Conservation (phyloP, 2,797 vertebrate genomes). For the Pangasius sanitwongsei region DNA sequence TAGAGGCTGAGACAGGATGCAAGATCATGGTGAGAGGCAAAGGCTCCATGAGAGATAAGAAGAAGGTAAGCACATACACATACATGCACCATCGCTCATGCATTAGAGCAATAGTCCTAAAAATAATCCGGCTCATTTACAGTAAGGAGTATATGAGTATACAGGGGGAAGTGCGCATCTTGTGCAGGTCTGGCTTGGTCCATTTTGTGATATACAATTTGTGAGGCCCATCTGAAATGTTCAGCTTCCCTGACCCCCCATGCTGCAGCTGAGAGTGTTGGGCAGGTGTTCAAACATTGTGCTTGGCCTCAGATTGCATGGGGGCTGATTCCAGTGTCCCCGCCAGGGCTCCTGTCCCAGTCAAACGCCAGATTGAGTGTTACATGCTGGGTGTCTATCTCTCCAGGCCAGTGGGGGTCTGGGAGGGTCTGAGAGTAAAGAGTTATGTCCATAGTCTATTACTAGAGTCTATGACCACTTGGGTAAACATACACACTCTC, state of each 20-base stretch:
- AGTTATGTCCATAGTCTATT: slow-evolving; percentile 50
- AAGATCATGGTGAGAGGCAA: slow-evolving; percentile 96
- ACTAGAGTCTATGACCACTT: slow-evolving; percentile 47
- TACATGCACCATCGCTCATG: neutral
- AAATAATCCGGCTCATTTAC: neutral
- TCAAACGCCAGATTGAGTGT: slow-evolving; percentile 31
- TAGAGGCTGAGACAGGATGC: slow-evolving; percentile 93
- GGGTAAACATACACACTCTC: slow-evolving; percentile 44
- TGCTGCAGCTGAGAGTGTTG: slow-evolving; percentile 35
- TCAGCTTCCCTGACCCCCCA: slow-evolving; percentile 18
- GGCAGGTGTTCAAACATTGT: slow-evolving; percentile 70
- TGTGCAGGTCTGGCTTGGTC: neutral
- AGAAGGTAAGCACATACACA: slow-evolving; percentile 81
- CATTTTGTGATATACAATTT: slow-evolving; percentile 2
- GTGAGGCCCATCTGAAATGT: slow-evolving; percentile 4
- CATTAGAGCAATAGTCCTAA: neutral
- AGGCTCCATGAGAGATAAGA: slow-evolving; percentile 95
- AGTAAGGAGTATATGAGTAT: neutral
- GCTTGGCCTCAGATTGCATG: slow-evolving; percentile 58
- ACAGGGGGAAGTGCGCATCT: neutral
- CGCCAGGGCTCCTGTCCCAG: slow-evolving; percentile 40
- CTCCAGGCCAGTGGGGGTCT: slow-evolving; percentile 34
- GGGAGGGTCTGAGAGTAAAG: slow-evolving; percentile 38
- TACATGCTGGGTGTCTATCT: slow-evolving; percentile 48
- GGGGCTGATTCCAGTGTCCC: slow-evolving; percentile 42